A percentile compares a stretch with the other conserved stretches of the same genome.
Conservation (phyloP, 1,140 invertebrate genomes). For the Caenorhabditis brenneri region DNA sequence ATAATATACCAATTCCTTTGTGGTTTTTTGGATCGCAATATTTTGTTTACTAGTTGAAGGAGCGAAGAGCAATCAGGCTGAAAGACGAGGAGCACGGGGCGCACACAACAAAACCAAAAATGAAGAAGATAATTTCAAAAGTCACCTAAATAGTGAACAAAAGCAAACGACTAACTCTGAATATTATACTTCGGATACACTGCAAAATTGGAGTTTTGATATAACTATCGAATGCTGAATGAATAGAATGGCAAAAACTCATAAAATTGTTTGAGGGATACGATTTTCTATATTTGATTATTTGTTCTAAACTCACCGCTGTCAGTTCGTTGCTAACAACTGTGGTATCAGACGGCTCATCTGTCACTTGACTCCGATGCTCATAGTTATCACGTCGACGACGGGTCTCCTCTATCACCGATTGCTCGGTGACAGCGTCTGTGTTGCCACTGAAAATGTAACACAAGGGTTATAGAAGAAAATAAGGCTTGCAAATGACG, state of each 20-base stretch:
- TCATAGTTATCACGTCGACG: conserved; percentile 52
- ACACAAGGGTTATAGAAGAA: too few relatives aligned
- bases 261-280: too few relatives aligned
- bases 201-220: too few relatives aligned
- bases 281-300: not conserved
- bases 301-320: conserved; percentile 40
- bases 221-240: too few relatives aligned
- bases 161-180: too few relatives aligned
- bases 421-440: conserved; percentile 7
- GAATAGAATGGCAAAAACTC: too few relatives aligned
- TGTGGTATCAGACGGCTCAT: conserved; percentile 29
- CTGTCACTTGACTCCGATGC: conserved; percentile 44
- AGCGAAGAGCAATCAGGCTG: not conserved
- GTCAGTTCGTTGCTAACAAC: conserved; percentile 46
- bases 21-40: not conserved
- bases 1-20: not conserved
- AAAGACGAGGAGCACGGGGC: too few relatives aligned
- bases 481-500: not conserved
- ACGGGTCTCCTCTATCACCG: conserved; percentile 43
- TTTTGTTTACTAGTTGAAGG: not conserved
- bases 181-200: too few relatives aligned
- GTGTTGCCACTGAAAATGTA: conserved; percentile 42
- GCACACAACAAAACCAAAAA: too few relatives aligned
- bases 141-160: too few relatives aligned
- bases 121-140: too few relatives aligned